These are phyloP conservation scores for Pangasius macronema DNA, from an alignment of 2,797 vertebrate genomes.

Conservation along the genomic window DNA sequence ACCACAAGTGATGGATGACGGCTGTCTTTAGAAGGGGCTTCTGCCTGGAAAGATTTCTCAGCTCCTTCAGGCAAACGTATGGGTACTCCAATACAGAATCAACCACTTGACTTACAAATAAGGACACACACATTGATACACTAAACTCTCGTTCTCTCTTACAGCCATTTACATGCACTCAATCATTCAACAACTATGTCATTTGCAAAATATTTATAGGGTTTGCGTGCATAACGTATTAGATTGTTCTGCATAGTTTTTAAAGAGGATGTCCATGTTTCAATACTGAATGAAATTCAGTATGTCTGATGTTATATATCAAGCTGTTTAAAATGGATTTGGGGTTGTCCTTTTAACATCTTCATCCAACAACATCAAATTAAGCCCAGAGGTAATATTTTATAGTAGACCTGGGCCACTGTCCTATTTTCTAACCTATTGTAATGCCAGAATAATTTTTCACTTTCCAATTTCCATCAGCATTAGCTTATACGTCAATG, in stretches of 20 bases:
- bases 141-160: conserved; percentile 36
- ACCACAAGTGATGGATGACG: conserved; percentile 53
- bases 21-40: conserved; percentile 34
- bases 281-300: background rate
- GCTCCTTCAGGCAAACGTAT: conserved; percentile 74
- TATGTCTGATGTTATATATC: background rate
- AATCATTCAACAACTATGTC: conserved; percentile 48
- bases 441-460: background rate
- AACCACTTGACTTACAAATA: conserved; percentile 74
- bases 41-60: conserved; percentile 75
- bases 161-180: background rate
- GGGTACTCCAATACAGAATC: conserved; percentile 78
- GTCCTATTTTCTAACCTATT: background rate
- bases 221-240: conserved; percentile 53
- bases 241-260: conserved; percentile 66
- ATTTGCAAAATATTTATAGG: background rate
- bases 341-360: background rate
- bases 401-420: no score
- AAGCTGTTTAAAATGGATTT: background rate
- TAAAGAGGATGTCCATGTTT: background rate
- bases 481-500: background rate
- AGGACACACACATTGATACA: conserved; percentile 32
- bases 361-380: background rate
- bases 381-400: background rate
- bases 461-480: background rate